A percentile compares a stretch with the other conserved stretches of the same genome.
Evolutionary conservation across 2,113 vertebrate genomes (phyloP).

Genomic region (Morone chrysops): DNA sequence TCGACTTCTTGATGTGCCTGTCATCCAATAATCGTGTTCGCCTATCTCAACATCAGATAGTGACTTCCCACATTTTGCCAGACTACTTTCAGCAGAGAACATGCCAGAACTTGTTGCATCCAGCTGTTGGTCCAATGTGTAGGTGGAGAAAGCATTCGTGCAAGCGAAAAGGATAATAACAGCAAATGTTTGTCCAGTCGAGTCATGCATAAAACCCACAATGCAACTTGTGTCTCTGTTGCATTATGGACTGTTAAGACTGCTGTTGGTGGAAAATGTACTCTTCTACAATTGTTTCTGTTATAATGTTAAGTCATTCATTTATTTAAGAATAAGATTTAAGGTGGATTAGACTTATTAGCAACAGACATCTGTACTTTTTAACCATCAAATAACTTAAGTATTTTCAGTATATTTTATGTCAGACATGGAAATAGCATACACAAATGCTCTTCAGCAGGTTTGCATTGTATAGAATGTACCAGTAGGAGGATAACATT

Average conservation of each 20-base stretch:
- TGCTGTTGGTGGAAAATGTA: neutral
- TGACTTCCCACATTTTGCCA: slow-evolving; percentile 6
- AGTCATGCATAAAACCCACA: neutral
- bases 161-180: slow-evolving; percentile 6
- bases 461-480: neutral
- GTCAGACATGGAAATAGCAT: neutral
- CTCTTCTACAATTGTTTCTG: neutral
- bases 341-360: neutral
- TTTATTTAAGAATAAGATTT: neutral
- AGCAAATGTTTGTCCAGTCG: neutral
- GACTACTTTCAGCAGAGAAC: slow-evolving; percentile 33
- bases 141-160: slow-evolving; percentile 20
- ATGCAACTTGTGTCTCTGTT: neutral
- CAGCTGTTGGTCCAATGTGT: slow-evolving; percentile 20
- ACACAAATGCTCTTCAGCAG: neutral
- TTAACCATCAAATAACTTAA: neutral
- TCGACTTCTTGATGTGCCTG: slow-evolving; percentile 20
- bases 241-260: neutral
- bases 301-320: neutral
- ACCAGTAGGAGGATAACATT: slow-evolving; percentile 8
- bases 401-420: neutral
- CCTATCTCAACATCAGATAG: slow-evolving; percentile 31
- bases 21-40: slow-evolving; percentile 22
- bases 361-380: neutral
- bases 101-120: slow-evolving; percentile 49